These are phyloP conservation scores for Nephrotoma appendiculata DNA, from an alignment of 2,888 invertebrate species.

Conservation along the genomic window DNA sequence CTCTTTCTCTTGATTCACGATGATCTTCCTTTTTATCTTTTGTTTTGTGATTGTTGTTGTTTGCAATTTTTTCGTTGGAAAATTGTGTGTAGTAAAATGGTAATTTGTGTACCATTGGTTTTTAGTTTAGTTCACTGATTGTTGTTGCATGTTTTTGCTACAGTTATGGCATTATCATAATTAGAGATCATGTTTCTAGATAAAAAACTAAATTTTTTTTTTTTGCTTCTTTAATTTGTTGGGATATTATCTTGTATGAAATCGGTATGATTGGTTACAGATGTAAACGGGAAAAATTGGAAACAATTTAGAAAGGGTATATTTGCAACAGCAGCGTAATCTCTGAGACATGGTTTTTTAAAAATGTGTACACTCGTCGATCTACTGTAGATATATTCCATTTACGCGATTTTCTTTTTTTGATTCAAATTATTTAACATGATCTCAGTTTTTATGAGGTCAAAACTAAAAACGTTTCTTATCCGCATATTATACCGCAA, in stretches of 20 bases:
- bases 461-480: not conserved
- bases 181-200: not conserved
- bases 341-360: not conserved
- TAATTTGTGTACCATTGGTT: not conserved
- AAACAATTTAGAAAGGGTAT: not conserved
- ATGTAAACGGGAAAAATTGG: not conserved
- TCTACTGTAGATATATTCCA: not conserved
- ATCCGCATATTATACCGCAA: not conserved
- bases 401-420: not conserved
- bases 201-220: not conserved
- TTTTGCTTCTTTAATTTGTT: not conserved
- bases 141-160: not conserved
- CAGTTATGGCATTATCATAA: not conserved
- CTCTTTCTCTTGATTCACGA: not conserved
- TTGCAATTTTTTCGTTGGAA: not conserved
- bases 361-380: not conserved
- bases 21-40: not conserved
- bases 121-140: not conserved
- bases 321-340: not conserved
- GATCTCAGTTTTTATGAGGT: not conserved
- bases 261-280: not conserved
- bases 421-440: not conserved
- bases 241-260: not conserved
- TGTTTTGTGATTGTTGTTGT: not conserved
- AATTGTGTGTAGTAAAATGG: not conserved